Evolutionary conservation across 2,113 vertebrate species (phyloP).

Genomic region (Axis porcinus): DNA sequence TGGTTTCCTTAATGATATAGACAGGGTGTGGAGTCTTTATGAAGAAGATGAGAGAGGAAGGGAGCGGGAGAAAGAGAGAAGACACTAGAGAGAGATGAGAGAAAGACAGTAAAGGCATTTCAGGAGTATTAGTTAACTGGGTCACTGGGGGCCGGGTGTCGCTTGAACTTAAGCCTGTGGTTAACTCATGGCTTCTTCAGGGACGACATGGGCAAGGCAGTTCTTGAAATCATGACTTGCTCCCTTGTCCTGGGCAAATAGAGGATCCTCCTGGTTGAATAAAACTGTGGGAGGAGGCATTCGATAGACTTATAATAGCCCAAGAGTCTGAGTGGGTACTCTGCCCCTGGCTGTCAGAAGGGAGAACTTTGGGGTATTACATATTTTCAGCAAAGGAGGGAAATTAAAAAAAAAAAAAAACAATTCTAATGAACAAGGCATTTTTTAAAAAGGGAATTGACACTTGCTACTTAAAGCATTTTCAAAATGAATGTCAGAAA

Average conservation of each 20-base stretch:
- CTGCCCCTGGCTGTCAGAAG: background rate
- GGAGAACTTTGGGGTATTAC: background rate
- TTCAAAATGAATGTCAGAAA: background rate
- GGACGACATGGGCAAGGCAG: conserved; percentile 45
- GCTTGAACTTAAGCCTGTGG: background rate
- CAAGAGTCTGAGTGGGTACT: fast-evolving
- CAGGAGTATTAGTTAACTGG: background rate
- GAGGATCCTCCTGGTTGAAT: background rate
- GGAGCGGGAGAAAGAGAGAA: no score
- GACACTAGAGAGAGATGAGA: background rate
- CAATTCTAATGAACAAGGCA: background rate
- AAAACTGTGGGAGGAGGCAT: background rate
- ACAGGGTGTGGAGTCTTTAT: background rate
- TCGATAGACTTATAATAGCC: background rate
- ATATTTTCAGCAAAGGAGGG: background rate
- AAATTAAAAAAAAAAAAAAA: background rate
- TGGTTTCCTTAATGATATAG: background rate
- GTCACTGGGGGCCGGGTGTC: conserved; percentile 7
- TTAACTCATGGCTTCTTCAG: conserved; percentile 28
- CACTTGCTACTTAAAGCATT: background rate
- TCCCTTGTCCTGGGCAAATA: conserved; percentile 77
- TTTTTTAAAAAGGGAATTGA: background rate
- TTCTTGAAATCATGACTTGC: conserved; percentile 81
- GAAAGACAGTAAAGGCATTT: background rate
- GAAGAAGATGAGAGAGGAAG: background rate